Evolutionary conservation across 2,888 invertebrate species (phyloP).

Genomic region (Drosophila histrio): DNA sequence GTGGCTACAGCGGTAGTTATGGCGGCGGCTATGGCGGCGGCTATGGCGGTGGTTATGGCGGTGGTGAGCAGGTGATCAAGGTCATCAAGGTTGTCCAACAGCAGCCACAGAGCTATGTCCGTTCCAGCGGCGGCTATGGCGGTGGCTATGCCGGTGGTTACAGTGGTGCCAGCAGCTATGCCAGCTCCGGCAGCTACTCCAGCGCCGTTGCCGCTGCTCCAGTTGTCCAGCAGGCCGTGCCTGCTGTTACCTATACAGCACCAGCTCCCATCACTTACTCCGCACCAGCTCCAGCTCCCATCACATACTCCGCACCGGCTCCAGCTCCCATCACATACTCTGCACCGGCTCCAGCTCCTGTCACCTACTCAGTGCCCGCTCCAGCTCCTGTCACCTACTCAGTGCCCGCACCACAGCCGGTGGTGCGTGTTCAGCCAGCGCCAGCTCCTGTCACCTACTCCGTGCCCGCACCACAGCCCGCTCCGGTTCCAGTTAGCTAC

Average conservation of each 20-base stretch:
- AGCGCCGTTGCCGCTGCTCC: conserved; percentile 32
- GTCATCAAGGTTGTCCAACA: conserved; percentile 79
- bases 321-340: conserved; percentile 40
- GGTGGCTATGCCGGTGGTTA: conserved; percentile 44
- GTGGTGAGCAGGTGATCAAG: conserved; percentile 68
- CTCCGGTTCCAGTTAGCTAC: conserved; percentile 32
- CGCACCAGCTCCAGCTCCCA: conserved; percentile 29
- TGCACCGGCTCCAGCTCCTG: conserved; percentile 34
- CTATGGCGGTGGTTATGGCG: conserved; percentile 29
- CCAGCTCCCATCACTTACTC: conserved; percentile 26
- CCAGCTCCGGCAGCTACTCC: conserved; percentile 54
- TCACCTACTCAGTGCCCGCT: conserved; percentile 38
- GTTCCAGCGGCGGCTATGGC: conserved; percentile 36
- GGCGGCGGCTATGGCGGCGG: conserved; percentile 38
- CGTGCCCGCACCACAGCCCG: conserved; percentile 43
- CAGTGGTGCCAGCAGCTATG: conserved; percentile 36
- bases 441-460: conserved; percentile 42
- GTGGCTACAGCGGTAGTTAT: conserved; percentile 33
- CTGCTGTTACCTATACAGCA: conserved; percentile 44
- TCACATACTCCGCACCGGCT: conserved; percentile 41
- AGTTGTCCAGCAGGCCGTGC: conserved; percentile 28
- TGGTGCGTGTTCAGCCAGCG: conserved; percentile 23
- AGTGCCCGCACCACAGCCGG: conserved; percentile 34
- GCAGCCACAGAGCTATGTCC: conserved; percentile 52
- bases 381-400: conserved; percentile 40